Conservation (phyloP, 2,888 invertebrate genomes). For the Cotesia congregata region DNA sequence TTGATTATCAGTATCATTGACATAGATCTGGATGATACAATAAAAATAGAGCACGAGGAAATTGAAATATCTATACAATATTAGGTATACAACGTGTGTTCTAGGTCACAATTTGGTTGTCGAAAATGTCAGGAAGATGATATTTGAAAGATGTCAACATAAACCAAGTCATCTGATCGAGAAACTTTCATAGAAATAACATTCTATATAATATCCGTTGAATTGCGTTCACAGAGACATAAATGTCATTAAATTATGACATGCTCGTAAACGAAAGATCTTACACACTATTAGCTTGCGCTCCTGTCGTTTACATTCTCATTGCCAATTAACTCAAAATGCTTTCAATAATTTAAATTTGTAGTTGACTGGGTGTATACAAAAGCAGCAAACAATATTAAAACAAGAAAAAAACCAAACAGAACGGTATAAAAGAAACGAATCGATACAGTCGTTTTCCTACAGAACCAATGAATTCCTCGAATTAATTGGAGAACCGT, state of each 20-base stretch:
- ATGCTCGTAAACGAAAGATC: constrained; percentile 16
- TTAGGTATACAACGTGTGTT: constrained; percentile 14
- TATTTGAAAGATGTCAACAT: constrained; percentile 15
- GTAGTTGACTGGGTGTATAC: constrained; percentile 2
- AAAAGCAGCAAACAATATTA: background rate
- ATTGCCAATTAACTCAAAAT: background rate
- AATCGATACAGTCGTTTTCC: constrained; percentile 28
- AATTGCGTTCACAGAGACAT: constrained; percentile 12
- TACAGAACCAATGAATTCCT: constrained; percentile 30
- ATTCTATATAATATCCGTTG: constrained; percentile 22
- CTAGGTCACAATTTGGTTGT: constrained; percentile 11
- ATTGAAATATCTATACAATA: constrained; percentile 18
- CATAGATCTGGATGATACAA: background rate
- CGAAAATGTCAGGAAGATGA: constrained; percentile 25
- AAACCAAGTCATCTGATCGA: constrained; percentile 15
- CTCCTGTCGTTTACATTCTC: constrained; percentile 7
- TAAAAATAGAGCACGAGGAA: constrained; percentile 6
- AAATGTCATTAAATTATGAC: constrained; percentile 26
- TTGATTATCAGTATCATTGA: background rate
- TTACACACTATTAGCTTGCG: background rate
- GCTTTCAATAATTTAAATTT: background rate
- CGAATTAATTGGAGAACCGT: constrained; percentile 38
- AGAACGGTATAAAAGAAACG: constrained; percentile 1
- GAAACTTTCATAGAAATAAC: constrained; percentile 26
- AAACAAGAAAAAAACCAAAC: background rate